phyloP scores from a whole-genome alignment of 2,113 vertebrate genomes.

The Psammodynastes pulverulentus region DNA sequence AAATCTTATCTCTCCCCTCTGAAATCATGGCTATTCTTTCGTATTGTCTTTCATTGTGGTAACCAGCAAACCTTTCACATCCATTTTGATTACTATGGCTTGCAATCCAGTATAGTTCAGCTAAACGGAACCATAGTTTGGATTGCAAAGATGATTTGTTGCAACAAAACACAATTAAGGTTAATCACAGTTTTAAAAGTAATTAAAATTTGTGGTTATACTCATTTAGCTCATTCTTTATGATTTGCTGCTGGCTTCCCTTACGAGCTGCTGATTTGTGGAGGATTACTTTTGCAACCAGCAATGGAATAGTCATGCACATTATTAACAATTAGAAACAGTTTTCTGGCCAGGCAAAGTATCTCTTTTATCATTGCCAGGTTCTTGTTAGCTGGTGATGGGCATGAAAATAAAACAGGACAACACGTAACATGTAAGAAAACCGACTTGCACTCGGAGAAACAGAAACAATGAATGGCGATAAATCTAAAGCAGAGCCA shows the following conservation, averaged over 20 bases:
- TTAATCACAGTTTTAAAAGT: neutral
- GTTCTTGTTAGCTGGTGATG: conserved; percentile 55
- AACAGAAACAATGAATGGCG: conserved; percentile 68
- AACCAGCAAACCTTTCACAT: neutral
- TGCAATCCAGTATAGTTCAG: neutral
- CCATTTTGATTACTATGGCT: neutral
- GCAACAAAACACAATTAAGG: neutral
- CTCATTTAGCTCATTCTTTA: neutral
- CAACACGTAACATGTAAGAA: conserved; percentile 77
- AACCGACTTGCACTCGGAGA: conserved; percentile 79
- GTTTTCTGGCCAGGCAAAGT: conserved; percentile 24
- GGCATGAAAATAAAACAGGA: conserved; percentile 73
- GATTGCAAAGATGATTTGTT: neutral
- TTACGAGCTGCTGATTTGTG: neutral
- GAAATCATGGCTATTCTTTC: neutral
- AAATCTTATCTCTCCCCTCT: neutral
- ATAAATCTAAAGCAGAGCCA: conserved; percentile 58
- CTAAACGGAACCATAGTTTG: neutral
- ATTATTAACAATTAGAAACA: conserved; percentile 19
- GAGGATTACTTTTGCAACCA: neutral
- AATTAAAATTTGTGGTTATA: neutral
- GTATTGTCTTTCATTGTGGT: neutral
- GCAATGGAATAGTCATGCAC: conserved; percentile 1
- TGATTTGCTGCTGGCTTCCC: neutral
- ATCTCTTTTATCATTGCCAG: conserved; percentile 32